Conservation (phyloP, 2,797 vertebrate genomes). For the Falco berigora region DNA sequence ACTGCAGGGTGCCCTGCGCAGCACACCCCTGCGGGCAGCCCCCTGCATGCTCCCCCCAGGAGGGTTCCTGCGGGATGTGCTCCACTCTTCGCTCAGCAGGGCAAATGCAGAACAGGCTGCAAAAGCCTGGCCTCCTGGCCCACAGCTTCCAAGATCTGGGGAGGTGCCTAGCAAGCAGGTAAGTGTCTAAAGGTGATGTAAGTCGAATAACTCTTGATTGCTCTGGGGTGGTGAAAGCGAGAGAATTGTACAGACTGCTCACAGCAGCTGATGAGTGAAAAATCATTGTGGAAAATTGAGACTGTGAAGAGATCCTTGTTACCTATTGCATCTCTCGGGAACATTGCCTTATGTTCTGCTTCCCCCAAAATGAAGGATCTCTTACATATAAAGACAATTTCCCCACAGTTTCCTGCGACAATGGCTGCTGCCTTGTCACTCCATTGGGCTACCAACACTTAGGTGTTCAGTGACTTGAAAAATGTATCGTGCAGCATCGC, state of each 20-base stretch:
- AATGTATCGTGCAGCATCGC: not conserved
- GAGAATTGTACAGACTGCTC: not conserved
- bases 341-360: not conserved
- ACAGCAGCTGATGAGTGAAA: not conserved
- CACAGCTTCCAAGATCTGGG: not conserved
- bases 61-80: not conserved
- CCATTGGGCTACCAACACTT: not conserved
- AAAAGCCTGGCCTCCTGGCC: not conserved
- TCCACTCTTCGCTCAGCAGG: not conserved
- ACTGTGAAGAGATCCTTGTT: not conserved
- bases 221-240: not conserved
- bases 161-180: not conserved
- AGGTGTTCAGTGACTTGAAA: not conserved
- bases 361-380: not conserved
- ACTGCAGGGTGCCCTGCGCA: not conserved
- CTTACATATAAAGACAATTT: not conserved
- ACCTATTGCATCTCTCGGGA: rapidly evolving
- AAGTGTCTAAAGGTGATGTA: no score
- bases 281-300: not conserved
- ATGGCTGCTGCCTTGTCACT: not conserved
- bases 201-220: not conserved
- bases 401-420: not conserved
- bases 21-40: rapidly evolving
- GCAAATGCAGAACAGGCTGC: not conserved
- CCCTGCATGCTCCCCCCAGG: not conserved